These are phyloP conservation scores for Volucella inanis DNA, from an alignment of 2,888 invertebrate genomes.

Conservation along the genomic window DNA sequence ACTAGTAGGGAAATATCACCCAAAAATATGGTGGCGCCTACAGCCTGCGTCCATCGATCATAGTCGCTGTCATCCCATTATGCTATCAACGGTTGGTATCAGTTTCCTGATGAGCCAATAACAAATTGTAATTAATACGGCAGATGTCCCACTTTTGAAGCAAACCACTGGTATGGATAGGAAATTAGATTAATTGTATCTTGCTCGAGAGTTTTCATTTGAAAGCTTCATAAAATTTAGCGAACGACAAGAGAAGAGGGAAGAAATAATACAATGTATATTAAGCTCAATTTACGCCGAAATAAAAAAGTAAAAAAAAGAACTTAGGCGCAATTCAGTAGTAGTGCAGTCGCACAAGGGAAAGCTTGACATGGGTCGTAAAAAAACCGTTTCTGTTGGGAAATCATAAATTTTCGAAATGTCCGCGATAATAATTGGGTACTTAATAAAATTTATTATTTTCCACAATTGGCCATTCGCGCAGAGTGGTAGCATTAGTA, in stretches of 20 bases:
- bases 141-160: constrained; percentile 67
- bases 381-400: constrained; percentile 69
- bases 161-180: constrained; percentile 46
- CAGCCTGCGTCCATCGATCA: constrained; percentile 10
- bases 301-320: constrained; percentile 11
- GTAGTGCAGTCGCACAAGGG: not conserved
- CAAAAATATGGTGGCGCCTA: constrained; percentile 58
- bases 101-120: constrained; percentile 68
- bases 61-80: constrained; percentile 36
- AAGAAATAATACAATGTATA: constrained; percentile 63
- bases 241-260: constrained; percentile 32
- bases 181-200: constrained; percentile 64
- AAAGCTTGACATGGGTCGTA: constrained; percentile 56
- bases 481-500: constrained; percentile 60
- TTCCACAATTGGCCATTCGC: constrained; percentile 74
- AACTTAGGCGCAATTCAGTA: not conserved
- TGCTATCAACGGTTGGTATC: constrained; percentile 59
- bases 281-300: constrained; percentile 67
- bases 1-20: constrained; percentile 55
- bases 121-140: constrained; percentile 71
- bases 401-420: constrained; percentile 73
- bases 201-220: constrained; percentile 38
- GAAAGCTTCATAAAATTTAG: constrained; percentile 59
- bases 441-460: constrained; percentile 75
- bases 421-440: constrained; percentile 75